Evolutionary conservation across 2,113 vertebrate genomes (phyloP).

Genomic region (Neodontobutis hainanensis): DNA sequence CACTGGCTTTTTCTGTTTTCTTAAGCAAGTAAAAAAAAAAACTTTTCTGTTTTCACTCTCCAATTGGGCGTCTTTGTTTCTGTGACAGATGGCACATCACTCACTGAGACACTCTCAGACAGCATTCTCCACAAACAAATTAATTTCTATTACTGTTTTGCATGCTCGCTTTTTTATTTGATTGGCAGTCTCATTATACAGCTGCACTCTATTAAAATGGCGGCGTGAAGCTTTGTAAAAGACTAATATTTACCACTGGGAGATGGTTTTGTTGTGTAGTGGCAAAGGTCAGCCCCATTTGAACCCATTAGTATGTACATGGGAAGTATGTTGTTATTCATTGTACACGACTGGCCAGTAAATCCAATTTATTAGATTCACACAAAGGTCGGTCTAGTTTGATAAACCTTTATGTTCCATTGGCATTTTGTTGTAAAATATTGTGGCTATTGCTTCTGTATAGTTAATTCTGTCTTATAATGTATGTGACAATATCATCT

Average conservation of each 20-base stretch:
- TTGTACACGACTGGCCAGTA: background rate
- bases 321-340: background rate
- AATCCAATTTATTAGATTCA: background rate
- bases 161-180: conserved; percentile 48
- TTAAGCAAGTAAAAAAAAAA: conserved; percentile 40
- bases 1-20: conserved; percentile 45
- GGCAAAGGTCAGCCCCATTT: conserved; percentile 12
- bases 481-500: too few species aligned
- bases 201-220: conserved; percentile 24
- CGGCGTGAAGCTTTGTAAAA: conserved; percentile 26
- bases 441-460: background rate
- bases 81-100: conserved; percentile 70
- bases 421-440: too few species aligned
- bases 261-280: conserved; percentile 6
- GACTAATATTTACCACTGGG: conserved; percentile 30
- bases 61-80: conserved; percentile 59
- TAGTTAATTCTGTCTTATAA: background rate
- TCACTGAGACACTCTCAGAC: conserved; percentile 61
- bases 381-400: too few species aligned
- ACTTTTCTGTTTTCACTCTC: conserved; percentile 58
- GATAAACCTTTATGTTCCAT: too few species aligned
- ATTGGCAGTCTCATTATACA: conserved; percentile 58
- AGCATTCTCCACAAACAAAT: conserved; percentile 69
- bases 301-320: conserved; percentile 5
- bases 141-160: conserved; percentile 69